Percentiles rank a stretch among this genome's conserved stretches.
Conservation (phyloP, 2,797 vertebrate species). For the Mus spretus region DNA sequence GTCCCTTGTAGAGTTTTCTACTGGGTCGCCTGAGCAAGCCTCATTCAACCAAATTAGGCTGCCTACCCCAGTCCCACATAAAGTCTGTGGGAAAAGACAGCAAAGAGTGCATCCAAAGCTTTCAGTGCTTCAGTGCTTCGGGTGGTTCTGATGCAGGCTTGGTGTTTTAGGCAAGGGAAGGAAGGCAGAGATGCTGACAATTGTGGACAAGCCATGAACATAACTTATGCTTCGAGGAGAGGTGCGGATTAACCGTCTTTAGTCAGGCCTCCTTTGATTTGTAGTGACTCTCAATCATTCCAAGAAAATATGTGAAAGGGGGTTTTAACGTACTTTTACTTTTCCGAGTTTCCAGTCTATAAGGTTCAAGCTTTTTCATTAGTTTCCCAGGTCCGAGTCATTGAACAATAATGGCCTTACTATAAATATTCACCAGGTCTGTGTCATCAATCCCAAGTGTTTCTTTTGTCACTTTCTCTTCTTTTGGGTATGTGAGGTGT, state of each 20-base stretch:
- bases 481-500: not conserved
- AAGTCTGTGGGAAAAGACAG: not conserved
- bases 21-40: too few relatives aligned
- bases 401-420: not conserved
- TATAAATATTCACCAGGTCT: not conserved
- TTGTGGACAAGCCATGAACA: not conserved
- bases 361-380: not conserved
- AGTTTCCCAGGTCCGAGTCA: not conserved
- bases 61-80: too few relatives aligned
- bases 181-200: not conserved
- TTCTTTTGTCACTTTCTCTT: constrained; percentile 65
- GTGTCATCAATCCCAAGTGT: not conserved
- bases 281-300: not conserved
- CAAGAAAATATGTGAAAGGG: not conserved
- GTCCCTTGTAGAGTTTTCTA: too few relatives aligned
- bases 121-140: not conserved
- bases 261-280: not conserved
- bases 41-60: too few relatives aligned
- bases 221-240: not conserved
- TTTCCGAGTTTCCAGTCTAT: not conserved
- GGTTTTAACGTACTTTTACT: not conserved
- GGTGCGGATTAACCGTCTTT: not conserved
- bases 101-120: not conserved
- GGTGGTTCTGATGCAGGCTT: not conserved
- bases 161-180: not conserved